Evolutionary conservation across 2,113 vertebrate genomes (phyloP), one percentile per base, ranked within the genome.

Genomic region (Hiodon tergisus): DNA sequence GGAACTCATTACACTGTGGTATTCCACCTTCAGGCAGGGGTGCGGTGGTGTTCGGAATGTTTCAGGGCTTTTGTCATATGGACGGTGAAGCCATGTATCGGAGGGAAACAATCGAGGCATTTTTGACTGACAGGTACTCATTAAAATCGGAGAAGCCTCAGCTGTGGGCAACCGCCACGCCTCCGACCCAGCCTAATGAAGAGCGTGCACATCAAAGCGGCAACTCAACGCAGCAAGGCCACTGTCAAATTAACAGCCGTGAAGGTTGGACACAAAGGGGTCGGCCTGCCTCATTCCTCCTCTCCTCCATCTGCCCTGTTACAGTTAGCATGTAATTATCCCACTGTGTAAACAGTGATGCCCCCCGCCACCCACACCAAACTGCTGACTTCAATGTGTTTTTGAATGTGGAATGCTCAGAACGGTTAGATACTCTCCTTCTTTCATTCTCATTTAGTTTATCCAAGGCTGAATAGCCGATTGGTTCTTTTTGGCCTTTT

Each of bases 291-390:
- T 55, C 55, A 71, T 78, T 83, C 66, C 17, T 67, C 62, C 7
- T 5, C 51, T 52, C 52, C 5, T 48, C 60, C 46, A 9, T 63
- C 46, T 13, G 10, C 48, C 63, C 61, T 61, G 9, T 59, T 66
- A 59, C 75, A 61, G 78, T 79, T 85, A 78, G 80, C 2, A 69
- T 67, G 80, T 85, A 87, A 87, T 90, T 86, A 82, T 70, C 78
- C 74, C 77, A 82, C 86, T 82, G 82, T 88, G 85, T 85, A 87
- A 87, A 86, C 86, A 87, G 79, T 79, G 76, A 86, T 83, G 70
- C 13, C 65, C 74, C 51, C 82, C 69, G 80, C 78, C 71, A 80
- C 76, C 69, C 78, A 76, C 31, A 31, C 31, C 31, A 31, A 31
- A 31, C 31, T 31, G 31, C 31, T 31, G 31, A 31, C 31, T 31